A percentile compares a stretch with the other conserved stretches of the same genome.
Conservation (phyloP, 2,888 invertebrate species). For the Thalpophila matura region DNA sequence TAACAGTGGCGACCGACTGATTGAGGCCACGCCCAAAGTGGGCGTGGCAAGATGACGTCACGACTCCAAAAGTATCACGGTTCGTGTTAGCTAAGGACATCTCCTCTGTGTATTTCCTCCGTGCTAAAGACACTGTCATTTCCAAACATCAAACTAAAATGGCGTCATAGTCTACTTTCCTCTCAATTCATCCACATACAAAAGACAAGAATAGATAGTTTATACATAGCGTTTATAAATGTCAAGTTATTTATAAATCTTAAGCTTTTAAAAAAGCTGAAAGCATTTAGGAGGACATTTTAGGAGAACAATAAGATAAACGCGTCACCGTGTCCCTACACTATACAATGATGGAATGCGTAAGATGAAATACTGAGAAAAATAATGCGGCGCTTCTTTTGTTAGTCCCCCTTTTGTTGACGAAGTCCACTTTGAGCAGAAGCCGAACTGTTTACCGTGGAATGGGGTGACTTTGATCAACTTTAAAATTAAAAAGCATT, state of each 20-base stretch:
- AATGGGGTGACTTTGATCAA: too few species aligned
- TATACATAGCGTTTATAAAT: constrained; percentile 18
- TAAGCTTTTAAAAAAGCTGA: constrained; percentile 7
- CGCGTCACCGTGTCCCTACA: not conserved
- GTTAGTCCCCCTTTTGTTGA: not conserved
- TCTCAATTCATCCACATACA: not conserved
- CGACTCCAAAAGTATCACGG: too few species aligned
- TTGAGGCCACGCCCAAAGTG: too few species aligned
- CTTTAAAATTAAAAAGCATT: too few species aligned
- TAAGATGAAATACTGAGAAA: not conserved
- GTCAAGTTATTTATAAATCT: constrained; percentile 8
- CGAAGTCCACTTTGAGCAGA: not conserved
- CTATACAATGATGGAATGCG: constrained; percentile 10
- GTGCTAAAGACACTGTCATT: not conserved
- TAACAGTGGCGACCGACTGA: too few species aligned
- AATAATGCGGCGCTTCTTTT: not conserved
- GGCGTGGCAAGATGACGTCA: too few species aligned
- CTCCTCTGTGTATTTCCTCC: too few species aligned
- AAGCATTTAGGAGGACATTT: not conserved
- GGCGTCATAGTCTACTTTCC: not conserved
- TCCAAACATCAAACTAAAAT: not conserved
- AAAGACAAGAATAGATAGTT: not conserved
- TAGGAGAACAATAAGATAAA: constrained; percentile 21
- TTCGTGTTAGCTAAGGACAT: too few species aligned
- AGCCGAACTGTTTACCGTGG: too few species aligned